Conservation (phyloP, 2,113 vertebrate species). For the Oxyruncus cristatus region DNA sequence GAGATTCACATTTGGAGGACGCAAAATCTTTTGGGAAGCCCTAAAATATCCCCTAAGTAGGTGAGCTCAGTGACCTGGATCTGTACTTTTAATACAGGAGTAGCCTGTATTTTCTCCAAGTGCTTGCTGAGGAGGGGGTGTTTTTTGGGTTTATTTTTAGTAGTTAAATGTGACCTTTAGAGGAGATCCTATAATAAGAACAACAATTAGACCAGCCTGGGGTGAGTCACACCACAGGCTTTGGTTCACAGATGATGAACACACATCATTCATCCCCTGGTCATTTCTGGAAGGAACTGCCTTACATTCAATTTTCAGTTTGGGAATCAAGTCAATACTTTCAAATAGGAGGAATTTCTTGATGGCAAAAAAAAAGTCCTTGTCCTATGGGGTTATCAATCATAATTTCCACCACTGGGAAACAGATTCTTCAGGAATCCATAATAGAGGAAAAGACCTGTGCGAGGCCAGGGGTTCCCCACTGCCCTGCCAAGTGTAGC, state of each 20-base stretch:
- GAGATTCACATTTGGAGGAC: slow-evolving; percentile 61
- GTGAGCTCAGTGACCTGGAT: slow-evolving; percentile 47
- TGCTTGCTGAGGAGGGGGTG: slow-evolving; percentile 11
- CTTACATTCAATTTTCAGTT: neutral
- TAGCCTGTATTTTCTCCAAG: slow-evolving; percentile 26
- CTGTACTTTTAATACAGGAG: slow-evolving; percentile 27
- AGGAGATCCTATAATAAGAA: slow-evolving; percentile 29
- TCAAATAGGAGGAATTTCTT: neutral
- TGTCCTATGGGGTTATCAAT: neutral
- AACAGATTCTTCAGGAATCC: neutral
- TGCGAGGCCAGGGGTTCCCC: neutral
- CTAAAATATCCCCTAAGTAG: slow-evolving; percentile 65
- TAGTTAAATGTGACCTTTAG: slow-evolving; percentile 23
- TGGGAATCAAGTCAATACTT: neutral
- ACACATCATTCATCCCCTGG: neutral
- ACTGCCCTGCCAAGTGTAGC: neutral
- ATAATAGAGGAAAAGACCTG: neutral
- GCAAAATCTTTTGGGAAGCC: slow-evolving; percentile 45
- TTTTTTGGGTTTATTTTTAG: slow-evolving; percentile 47
- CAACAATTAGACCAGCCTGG: neutral
- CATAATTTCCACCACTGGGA: neutral
- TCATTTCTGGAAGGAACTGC: neutral
- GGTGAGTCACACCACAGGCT: neutral
- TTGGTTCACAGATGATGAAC: neutral
- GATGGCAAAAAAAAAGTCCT: neutral